Evolutionary conservation across 2,888 invertebrate species (phyloP), one percentile per base, ranked within the genome.

Genomic region (Rhimphoctona megacephalus): DNA sequence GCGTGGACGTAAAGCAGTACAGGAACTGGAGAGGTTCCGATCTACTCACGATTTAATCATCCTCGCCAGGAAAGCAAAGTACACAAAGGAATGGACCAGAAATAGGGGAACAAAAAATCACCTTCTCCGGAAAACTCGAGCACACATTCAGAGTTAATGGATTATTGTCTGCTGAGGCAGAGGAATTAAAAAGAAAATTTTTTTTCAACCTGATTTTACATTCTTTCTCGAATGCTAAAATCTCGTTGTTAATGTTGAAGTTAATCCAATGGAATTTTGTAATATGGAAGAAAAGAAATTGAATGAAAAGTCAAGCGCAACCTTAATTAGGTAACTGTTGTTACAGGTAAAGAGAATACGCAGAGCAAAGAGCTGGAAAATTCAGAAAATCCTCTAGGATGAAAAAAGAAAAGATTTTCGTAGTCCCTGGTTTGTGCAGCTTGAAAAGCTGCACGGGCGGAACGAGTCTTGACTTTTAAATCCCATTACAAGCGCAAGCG

Each of bases 401-500:
- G 17, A n/a, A 43, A 19, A 52, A 74, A 69, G 39, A 54, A 78
- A 43, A 43, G 39, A 43, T 19, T 17, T 6, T 22, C 25, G 7
- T 30, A 39, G 54, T 79, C 57, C 30, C 69, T 19, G 22, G 54
- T 69, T 69, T 25, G 67, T 43, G 79, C 19, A 69, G n/a, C 30
- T 17, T 64, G 17, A 72, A 78, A 72, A 61, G 72, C 76, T 73
- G 57, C 64, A 85, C 25, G 25, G 81, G 79, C 81, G 87, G 81
- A 84, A 88, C 86, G 89, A 87, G 73, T 57, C 54, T 33, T 73
- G 81, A 81, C 72, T 73, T 73, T 64, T 49, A 81, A 81, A 81
- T 81, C 69, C 61, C 74, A 70, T 70, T 80, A 83, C 74, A 76
- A 77, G 80, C 36, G 66, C 77, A 77, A 54, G 77, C 54, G 22